Conservation (phyloP, 2,113 vertebrate genomes). For the Phrynocephalus versicolor region DNA sequence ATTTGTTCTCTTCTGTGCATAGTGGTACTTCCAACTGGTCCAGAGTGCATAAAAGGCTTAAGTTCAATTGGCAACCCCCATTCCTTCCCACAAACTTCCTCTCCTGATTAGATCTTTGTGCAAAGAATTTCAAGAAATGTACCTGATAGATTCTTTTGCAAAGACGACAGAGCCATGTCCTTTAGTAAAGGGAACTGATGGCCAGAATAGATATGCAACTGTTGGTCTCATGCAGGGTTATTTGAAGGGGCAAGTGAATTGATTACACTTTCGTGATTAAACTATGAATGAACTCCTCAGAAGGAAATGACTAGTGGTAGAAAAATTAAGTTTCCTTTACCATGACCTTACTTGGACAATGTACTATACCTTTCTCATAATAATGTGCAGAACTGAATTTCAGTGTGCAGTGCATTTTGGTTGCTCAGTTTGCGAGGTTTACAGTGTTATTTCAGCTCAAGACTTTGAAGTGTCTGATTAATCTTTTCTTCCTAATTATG, state of each 20-base stretch:
- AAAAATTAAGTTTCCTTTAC: conserved; percentile 22
- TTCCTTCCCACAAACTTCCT: background rate
- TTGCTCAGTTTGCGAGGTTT: conserved; percentile 13
- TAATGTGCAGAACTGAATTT: background rate
- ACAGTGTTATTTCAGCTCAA: conserved; percentile 36
- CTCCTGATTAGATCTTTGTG: background rate
- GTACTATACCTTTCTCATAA: conserved; percentile 7
- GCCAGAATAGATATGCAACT: background rate
- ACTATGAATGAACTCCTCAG: conserved; percentile 38
- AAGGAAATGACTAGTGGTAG: conserved; percentile 34
- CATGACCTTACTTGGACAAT: conserved; percentile 33
- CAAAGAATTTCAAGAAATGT: background rate
- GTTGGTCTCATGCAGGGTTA: background rate
- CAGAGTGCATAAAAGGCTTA: background rate
- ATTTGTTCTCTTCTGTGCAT: conserved; percentile 1
- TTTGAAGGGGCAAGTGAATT: conserved; percentile 7
- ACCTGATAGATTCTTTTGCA: background rate
- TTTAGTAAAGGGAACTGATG: background rate
- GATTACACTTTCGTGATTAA: conserved; percentile 42
- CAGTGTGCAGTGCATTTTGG: conserved; percentile 17
- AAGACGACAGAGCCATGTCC: background rate
- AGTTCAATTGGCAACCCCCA: background rate
- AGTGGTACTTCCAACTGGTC: background rate
- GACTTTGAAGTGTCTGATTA: conserved; percentile 51
- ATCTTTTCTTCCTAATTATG: conserved; percentile 44